phyloP scores from a whole-genome alignment of 2,113 vertebrate species.

The Arizona elegans region DNA sequence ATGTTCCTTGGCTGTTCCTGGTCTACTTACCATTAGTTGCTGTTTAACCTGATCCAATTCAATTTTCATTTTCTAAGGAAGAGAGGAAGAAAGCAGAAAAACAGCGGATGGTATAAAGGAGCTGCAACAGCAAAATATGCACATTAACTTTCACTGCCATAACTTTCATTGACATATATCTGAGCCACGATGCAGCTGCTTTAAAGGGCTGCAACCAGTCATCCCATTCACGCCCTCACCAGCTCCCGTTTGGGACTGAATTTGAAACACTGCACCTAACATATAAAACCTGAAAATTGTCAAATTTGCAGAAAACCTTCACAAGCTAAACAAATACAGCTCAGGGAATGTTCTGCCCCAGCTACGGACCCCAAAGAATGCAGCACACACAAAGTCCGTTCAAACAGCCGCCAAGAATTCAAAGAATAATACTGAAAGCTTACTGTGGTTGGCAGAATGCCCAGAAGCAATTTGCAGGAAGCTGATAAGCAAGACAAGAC shows the following conservation, averaged over 20 bases:
- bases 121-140: background rate
- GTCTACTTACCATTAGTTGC: constrained; percentile 80
- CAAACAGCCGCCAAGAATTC: too few relatives aligned
- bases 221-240: background rate
- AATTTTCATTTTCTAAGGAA: constrained; percentile 90
- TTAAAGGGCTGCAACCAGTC: background rate
- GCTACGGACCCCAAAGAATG: too few relatives aligned
- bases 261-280: background rate
- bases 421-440: too few relatives aligned
- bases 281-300: background rate
- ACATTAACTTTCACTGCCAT: background rate
- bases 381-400: too few relatives aligned
- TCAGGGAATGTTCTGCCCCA: too few relatives aligned
- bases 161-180: background rate
- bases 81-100: background rate
- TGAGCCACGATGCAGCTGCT: background rate
- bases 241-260: background rate
- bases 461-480: too few relatives aligned
- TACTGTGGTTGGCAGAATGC: too few relatives aligned
- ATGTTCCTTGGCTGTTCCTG: background rate
- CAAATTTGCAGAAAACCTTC: background rate
- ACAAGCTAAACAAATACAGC: background rate
- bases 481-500: too few relatives aligned
- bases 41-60: constrained; percentile 89
- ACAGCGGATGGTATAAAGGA: background rate